Evolutionary conservation across 2,113 vertebrate species (phyloP).

Genomic region (Neoarius graeffei): DNA sequence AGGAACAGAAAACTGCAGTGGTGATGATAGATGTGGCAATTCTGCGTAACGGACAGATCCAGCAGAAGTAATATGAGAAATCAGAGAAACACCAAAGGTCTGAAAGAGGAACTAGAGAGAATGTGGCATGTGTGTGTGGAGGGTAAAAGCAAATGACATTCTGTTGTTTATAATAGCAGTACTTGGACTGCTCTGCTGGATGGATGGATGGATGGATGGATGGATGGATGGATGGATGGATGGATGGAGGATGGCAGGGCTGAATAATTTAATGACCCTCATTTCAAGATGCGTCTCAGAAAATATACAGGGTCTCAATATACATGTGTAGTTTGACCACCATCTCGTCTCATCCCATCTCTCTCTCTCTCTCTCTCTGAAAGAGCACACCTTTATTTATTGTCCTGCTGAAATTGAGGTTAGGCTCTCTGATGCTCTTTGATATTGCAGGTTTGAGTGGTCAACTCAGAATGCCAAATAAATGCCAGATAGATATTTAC

Average conservation of each 20-base stretch:
- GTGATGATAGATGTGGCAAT: slow-evolving; percentile 32
- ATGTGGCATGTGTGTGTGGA: neutral
- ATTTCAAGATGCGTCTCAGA: neutral
- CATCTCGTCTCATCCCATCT: too few relatives aligned
- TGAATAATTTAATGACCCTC: neutral
- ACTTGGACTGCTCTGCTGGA: too few relatives aligned
- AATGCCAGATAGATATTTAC: slow-evolving; percentile 46
- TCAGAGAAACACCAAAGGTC: neutral
- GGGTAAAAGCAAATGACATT: neutral
- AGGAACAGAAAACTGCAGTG: neutral
- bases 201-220: neutral
- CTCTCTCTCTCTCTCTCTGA: neutral
- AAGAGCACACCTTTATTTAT: neutral
- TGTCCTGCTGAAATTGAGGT: slow-evolving; percentile 26
- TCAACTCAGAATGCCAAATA: slow-evolving; percentile 35
- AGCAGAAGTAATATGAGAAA: slow-evolving; percentile 10
- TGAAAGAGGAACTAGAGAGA: neutral
- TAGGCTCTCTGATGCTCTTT: slow-evolving; percentile 19
- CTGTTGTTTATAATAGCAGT: neutral
- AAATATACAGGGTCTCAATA: neutral
- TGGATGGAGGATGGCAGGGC: neutral
- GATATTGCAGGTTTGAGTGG: slow-evolving; percentile 13
- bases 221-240: neutral
- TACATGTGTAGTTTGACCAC: too few relatives aligned
- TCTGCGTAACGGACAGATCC: neutral